Evolutionary conservation across 2,113 vertebrate genomes (phyloP).

Genomic region (Calyptomena viridis): DNA sequence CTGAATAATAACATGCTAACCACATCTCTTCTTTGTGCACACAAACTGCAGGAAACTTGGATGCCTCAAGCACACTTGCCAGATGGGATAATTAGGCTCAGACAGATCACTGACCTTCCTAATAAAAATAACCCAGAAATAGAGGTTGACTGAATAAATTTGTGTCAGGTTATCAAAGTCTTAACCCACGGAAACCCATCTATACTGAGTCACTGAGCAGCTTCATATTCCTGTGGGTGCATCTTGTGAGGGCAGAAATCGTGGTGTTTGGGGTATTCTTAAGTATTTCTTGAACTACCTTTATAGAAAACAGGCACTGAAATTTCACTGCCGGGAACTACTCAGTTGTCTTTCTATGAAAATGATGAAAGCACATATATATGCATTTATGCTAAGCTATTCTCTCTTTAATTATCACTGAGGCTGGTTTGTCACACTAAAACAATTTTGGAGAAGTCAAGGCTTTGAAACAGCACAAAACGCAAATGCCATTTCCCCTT

Average conservation of each 20-base stretch:
- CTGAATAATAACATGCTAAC: not conserved
- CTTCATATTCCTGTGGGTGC: not conserved
- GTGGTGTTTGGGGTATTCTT: not conserved
- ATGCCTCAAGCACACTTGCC: not conserved
- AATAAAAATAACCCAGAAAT: constrained; percentile 25
- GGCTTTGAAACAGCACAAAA: constrained; percentile 6
- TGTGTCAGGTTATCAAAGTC: not conserved
- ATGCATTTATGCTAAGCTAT: constrained; percentile 47
- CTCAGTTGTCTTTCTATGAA: not conserved
- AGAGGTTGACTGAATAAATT: not conserved
- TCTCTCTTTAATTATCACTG: constrained; percentile 28
- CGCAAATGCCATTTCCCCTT: not conserved
- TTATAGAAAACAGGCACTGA: not conserved
- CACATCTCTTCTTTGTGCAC: not conserved
- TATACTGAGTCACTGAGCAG: not conserved
- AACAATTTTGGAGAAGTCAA: not conserved
- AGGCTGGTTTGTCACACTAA: constrained; percentile 12
- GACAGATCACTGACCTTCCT: constrained; percentile 54
- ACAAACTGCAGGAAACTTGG: not conserved
- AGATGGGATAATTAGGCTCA: constrained; percentile 52
- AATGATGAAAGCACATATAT: not conserved
- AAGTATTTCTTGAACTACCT: not conserved
- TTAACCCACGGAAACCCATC: not conserved
- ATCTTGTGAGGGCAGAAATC: not conserved
- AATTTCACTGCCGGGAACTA: not conserved